A percentile compares a stretch with the other conserved stretches of the same genome.
These are phyloP conservation scores for Anableps anableps DNA, from an alignment of 2,797 vertebrate genomes.

Conservation along the genomic window DNA sequence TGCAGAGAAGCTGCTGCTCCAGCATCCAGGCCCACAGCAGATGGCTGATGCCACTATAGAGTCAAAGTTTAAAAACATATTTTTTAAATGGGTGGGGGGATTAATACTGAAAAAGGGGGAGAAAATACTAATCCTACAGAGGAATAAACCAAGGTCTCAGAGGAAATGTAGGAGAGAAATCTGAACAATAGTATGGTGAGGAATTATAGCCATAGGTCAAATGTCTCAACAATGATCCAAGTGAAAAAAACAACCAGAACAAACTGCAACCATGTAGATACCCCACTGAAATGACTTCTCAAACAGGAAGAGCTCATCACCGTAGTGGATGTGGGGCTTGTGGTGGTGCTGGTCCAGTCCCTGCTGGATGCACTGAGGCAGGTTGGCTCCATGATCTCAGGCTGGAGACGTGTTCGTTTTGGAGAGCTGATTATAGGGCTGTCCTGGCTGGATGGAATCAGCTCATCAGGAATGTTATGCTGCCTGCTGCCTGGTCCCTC, in stretches of 20 bases:
- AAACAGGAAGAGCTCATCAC: conserved; percentile 52
- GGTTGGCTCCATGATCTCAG: conserved; percentile 2
- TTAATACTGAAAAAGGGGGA: not conserved
- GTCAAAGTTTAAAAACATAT: not conserved
- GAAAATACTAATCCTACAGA: not conserved
- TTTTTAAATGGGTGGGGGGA: not conserved
- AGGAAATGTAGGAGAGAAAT: not conserved
- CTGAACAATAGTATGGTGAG: not conserved
- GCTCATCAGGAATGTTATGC: conserved; percentile 23
- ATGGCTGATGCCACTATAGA: too few species aligned
- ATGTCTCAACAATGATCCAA: not conserved
- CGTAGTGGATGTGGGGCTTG: conserved; percentile 60
- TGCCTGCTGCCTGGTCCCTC: conserved; percentile 16
- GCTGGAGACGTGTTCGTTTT: conserved; percentile 24
- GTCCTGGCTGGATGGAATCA: conserved; percentile 77
- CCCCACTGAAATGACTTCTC: not conserved
- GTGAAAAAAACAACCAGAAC: not conserved
- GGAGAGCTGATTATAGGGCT: conserved; percentile 62
- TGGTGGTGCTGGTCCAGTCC: conserved; percentile 4
- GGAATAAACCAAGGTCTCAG: not conserved
- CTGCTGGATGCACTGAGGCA: not conserved
- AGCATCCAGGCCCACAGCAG: too few species aligned
- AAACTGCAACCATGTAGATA: not conserved
- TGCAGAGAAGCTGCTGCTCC: too few species aligned
- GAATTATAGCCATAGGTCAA: not conserved